Conservation (phyloP, 1,140 invertebrate species). For the Sesamia nonagrioides region DNA sequence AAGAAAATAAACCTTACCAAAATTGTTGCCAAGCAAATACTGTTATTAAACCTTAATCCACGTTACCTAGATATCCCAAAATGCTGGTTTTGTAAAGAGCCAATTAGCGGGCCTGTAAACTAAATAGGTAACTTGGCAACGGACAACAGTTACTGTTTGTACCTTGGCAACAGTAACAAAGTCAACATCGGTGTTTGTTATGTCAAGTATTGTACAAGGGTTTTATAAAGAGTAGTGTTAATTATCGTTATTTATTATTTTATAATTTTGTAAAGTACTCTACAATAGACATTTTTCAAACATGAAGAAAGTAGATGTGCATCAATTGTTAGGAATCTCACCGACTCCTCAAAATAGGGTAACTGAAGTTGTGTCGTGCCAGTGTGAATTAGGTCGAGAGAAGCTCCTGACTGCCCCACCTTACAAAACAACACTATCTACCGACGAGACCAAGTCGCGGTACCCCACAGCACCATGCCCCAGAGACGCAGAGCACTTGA, state of each 20-base stretch:
- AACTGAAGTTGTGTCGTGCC: slow-evolving; percentile 71
- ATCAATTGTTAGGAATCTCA: slow-evolving; percentile 67
- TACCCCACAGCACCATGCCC: slow-evolving; percentile 74
- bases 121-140: background rate
- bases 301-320: slow-evolving; percentile 43
- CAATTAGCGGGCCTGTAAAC: background rate
- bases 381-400: slow-evolving; percentile 81
- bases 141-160: background rate
- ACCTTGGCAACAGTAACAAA: slow-evolving; percentile 65
- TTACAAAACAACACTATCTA: slow-evolving; percentile 62
- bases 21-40: too few relatives aligned
- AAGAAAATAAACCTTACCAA: too few relatives aligned
- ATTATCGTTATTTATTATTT: slow-evolving; percentile 29
- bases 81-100: background rate
- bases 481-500: slow-evolving; percentile 73
- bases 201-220: slow-evolving; percentile 37
- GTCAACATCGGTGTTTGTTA: slow-evolving; percentile 24
- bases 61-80: background rate
- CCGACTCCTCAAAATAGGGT: slow-evolving; percentile 63
- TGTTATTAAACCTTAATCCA: too few relatives aligned
- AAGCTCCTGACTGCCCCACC: slow-evolving; percentile 81
- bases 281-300: background rate
- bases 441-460: slow-evolving; percentile 68
- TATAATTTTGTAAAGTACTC: slow-evolving; percentile 1
- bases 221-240: slow-evolving; percentile 51